A percentile compares a stretch with the other conserved stretches of the same genome.
Conservation (phyloP, 2,888 invertebrate genomes). For the Tetranychus piercei region DNA sequence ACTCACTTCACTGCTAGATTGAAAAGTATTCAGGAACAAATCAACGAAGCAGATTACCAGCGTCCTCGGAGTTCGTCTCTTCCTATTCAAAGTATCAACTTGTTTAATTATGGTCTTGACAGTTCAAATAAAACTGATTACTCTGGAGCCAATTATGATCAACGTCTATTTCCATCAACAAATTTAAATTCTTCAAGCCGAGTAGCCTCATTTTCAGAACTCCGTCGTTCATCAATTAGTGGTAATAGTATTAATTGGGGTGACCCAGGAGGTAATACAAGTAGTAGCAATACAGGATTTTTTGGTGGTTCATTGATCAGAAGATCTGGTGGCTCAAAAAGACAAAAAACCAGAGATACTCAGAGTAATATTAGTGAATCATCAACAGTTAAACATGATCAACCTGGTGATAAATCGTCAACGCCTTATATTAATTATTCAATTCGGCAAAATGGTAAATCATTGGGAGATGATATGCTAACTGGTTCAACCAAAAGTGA, state of each 20-base stretch:
- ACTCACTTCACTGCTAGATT: constrained; percentile 10
- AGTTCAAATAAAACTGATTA: neutral
- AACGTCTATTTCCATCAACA: constrained; percentile 4
- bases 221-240: constrained; percentile 25
- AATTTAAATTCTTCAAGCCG: constrained; percentile 9
- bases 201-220: constrained; percentile 19
- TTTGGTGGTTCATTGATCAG: neutral
- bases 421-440: neutral
- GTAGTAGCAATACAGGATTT: neutral
- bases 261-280: neutral
- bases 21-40: constrained; percentile 16
- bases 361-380: neutral
- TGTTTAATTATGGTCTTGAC: constrained; percentile 4
- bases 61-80: constrained; percentile 17
- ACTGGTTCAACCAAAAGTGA: neutral
- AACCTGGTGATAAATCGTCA: neutral
- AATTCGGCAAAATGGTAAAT: neutral
- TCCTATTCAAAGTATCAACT: constrained; percentile 15
- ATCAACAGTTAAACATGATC: neutral
- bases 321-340: neutral
- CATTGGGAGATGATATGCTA: neutral
- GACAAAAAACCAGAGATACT: neutral
- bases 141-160: constrained; percentile 6
- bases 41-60: constrained; percentile 11
- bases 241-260: neutral